Percentiles rank a stretch among this genome's conserved stretches.
Conservation (phyloP, 1,140 invertebrate genomes). For the Ceratina japonica region DNA sequence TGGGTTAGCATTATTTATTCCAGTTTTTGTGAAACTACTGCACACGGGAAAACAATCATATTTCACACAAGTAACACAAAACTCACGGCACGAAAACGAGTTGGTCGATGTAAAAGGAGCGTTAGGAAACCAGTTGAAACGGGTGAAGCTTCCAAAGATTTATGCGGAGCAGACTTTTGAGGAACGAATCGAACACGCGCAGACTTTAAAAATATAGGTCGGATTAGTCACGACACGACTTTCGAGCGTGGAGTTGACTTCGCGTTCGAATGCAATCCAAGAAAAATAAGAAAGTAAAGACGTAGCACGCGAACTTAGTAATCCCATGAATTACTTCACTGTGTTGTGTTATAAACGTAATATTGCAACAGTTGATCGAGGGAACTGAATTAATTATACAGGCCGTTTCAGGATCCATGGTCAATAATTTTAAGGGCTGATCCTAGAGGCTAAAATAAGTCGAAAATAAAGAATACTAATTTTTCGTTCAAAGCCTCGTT, state of each 20-base stretch:
- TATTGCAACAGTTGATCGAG: conserved; percentile 12
- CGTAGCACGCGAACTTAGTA: conserved; percentile 28
- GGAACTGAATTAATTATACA: neutral
- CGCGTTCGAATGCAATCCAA: neutral
- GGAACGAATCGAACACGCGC: neutral
- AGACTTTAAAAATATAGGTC: conserved; percentile 36
- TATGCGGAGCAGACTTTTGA: conserved; percentile 4
- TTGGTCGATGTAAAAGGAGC: neutral
- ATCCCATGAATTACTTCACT: conserved; percentile 48
- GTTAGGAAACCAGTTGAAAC: neutral
- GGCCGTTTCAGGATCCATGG: too few relatives aligned
- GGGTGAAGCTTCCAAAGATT: neutral
- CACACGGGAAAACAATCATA: too few relatives aligned
- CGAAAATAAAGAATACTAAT: too few relatives aligned
- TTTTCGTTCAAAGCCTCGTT: too few relatives aligned
- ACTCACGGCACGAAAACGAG: neutral
- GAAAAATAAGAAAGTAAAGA: neutral
- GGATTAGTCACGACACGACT: conserved; percentile 20
- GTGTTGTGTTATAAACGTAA: neutral
- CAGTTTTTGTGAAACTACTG: too few relatives aligned
- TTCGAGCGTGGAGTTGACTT: neutral
- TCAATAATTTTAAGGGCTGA: too few relatives aligned
- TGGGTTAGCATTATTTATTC: too few relatives aligned
- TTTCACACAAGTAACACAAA: neutral
- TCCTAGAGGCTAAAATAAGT: too few relatives aligned